Conservation (phyloP, 2,888 invertebrate species). For the Oscheius sp. region DNA sequence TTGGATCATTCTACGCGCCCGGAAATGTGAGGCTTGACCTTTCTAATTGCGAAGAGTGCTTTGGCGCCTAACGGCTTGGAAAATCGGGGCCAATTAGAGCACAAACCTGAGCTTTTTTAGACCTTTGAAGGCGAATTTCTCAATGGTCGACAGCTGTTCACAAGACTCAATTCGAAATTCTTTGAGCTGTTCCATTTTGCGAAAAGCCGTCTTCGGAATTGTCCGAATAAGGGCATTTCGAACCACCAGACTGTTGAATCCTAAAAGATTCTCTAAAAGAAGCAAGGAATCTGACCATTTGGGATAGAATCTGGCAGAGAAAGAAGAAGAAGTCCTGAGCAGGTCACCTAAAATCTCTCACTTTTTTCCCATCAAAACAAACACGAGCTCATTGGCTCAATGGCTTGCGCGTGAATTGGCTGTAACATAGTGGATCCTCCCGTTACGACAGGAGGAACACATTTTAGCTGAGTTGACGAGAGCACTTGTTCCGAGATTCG, state of each 20-base stretch:
- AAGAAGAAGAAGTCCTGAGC: constrained; percentile 38
- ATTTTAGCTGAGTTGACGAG: constrained; percentile 1
- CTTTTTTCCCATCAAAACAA: neutral
- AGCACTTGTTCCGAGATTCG: constrained; percentile 13
- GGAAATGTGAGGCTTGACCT: constrained; percentile 17
- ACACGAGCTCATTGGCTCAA: neutral
- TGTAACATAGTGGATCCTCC: constrained; percentile 13
- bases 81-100: neutral
- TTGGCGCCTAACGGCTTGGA: constrained; percentile 11
- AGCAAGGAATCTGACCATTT: neutral
- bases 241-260: constrained; percentile 28
- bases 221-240: constrained; percentile 40
- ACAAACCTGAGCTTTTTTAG: constrained; percentile 41
- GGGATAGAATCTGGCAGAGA: constrained; percentile 42
- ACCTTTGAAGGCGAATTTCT: constrained; percentile 51
- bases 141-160: constrained; percentile 37
- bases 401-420: neutral
- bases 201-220: constrained; percentile 45
- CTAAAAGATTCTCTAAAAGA: constrained; percentile 29
- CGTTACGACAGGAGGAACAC: constrained; percentile 11
- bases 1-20: neutral
- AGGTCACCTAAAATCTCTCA: constrained; percentile 37
- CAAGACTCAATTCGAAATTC: constrained; percentile 43
- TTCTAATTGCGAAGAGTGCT: constrained; percentile 23
- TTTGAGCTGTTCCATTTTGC: constrained; percentile 41